A percentile compares a stretch with the other conserved stretches of the same genome.
phyloP scores from a whole-genome alignment of 2,888 invertebrate species.

The Stenodera caucasica region DNA sequence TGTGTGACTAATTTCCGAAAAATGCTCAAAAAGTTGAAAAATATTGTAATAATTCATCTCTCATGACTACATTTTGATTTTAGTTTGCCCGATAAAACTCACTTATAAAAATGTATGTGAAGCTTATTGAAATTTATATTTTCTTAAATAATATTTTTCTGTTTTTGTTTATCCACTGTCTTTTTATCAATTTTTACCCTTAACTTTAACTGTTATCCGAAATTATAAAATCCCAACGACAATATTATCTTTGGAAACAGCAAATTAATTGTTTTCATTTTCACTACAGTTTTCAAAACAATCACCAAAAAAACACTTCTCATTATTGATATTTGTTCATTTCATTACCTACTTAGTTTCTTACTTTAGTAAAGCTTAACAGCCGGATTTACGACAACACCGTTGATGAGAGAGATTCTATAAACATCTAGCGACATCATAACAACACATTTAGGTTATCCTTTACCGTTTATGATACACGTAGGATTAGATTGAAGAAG shows the following conservation, averaged over 20 bases:
- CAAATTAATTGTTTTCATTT: background rate
- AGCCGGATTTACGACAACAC: background rate
- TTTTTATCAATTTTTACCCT: background rate
- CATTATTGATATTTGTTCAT: background rate
- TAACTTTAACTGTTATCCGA: constrained; percentile 4
- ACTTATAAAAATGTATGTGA: constrained; percentile 35
- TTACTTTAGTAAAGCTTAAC: background rate
- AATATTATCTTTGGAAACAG: constrained; percentile 10
- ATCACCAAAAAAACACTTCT: background rate
- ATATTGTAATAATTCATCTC: no score
- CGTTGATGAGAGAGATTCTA: background rate
- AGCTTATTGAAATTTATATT: constrained; percentile 37
- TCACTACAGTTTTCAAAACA: background rate
- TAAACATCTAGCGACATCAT: background rate
- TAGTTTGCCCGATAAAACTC: background rate
- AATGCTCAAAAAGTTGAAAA: no score
- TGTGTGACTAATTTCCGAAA: no score
- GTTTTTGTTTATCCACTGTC: constrained; percentile 19
- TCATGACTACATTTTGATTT: background rate
- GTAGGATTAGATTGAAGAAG: background rate
- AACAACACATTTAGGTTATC: background rate
- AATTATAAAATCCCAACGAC: constrained; percentile 13
- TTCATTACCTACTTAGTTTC: background rate
- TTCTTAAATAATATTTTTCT: constrained; percentile 29
- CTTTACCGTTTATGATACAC: background rate